phyloP scores from a whole-genome alignment of 2,113 vertebrate genomes.

The Ardeotis arabs region DNA sequence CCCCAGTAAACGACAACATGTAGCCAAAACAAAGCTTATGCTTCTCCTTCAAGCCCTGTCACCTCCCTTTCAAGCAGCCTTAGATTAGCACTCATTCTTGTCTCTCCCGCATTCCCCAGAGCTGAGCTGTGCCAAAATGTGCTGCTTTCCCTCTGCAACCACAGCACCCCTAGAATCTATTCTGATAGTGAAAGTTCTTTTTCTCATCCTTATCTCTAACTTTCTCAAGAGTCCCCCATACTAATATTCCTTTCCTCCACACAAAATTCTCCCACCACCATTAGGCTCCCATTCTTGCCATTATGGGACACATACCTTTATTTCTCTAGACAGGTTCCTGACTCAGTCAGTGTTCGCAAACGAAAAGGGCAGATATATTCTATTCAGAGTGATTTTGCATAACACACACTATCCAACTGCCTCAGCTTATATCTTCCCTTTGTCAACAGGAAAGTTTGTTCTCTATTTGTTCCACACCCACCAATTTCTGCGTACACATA shows the following conservation, averaged over 20 bases:
- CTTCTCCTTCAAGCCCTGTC: neutral
- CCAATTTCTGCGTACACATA: neutral
- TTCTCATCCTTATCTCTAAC: neutral
- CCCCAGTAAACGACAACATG: neutral
- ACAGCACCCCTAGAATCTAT: neutral
- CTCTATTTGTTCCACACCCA: neutral
- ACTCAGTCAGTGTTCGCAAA: neutral
- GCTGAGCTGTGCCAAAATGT: neutral
- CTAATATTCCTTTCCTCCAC: neutral
- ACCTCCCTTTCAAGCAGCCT: neutral
- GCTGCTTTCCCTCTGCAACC: neutral
- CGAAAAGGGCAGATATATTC: neutral
- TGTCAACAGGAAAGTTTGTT: neutral
- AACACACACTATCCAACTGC: neutral
- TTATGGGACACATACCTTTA: neutral
- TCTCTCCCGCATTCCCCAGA: neutral
- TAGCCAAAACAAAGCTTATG: neutral
- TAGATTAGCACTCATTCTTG: neutral
- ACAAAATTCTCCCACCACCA: neutral
- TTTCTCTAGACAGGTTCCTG: neutral
- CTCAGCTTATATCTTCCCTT: neutral
- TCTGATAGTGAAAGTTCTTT: neutral
- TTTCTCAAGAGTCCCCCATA: neutral
- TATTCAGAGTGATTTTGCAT: neutral
- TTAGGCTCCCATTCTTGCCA: neutral